Percentiles rank a stretch among this genome's conserved stretches.
Conservation (phyloP, 2,113 vertebrate species). For the Tenebrosternarchus preto region DNA sequence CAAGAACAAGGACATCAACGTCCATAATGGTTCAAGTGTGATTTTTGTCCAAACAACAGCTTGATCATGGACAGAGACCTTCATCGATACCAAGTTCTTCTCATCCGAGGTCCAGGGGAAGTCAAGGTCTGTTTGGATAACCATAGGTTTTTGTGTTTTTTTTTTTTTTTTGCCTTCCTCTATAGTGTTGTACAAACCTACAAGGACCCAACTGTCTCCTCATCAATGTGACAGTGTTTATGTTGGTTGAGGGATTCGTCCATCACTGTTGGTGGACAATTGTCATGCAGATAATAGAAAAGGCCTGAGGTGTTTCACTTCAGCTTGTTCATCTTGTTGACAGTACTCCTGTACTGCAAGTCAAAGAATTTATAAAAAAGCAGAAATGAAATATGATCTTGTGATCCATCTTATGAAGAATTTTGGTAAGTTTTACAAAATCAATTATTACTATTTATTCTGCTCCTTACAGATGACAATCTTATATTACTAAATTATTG, state of each 20-base stretch:
- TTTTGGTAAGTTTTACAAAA: too few relatives aligned
- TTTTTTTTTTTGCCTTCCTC: not conserved
- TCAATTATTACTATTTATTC: too few relatives aligned
- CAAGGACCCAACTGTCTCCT: not conserved
- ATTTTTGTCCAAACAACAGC: not conserved
- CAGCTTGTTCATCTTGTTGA: not conserved
- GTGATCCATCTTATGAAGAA: not conserved
- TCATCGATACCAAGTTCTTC: not conserved
- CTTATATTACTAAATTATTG: too few relatives aligned
- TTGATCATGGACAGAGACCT: constrained; percentile 12
- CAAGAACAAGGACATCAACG: not conserved
- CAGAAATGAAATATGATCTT: not conserved
- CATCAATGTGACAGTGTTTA: not conserved
- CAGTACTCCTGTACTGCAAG: not conserved
- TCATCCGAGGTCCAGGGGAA: constrained; percentile 15
- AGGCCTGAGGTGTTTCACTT: constrained; percentile 1
- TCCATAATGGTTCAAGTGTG: not conserved
- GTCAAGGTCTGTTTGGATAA: not conserved
- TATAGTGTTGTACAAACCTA: not conserved
- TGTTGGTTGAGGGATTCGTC: not conserved
- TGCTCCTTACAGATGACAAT: too few relatives aligned
- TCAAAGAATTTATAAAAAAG: too few relatives aligned
- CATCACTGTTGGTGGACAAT: constrained; percentile 10
- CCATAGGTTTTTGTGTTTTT: not conserved
- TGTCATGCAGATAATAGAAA: not conserved